These are phyloP conservation scores for Cichladusa arquata DNA, from an alignment of 2,113 vertebrate species.

Conservation along the genomic window DNA sequence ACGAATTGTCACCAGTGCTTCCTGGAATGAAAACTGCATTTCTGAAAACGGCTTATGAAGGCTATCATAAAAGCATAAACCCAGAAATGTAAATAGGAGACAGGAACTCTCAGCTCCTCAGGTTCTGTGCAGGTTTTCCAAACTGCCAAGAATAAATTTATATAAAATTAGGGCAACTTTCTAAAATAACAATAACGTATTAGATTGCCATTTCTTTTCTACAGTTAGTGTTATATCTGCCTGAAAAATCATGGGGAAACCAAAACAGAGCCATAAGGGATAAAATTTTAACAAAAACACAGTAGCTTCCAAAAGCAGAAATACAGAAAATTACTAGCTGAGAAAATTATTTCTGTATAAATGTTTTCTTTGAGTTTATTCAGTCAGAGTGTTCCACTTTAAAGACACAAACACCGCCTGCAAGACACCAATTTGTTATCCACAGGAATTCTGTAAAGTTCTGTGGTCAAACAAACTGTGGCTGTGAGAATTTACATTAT, in stretches of 20 bases:
- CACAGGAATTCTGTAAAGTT: slow-evolving; percentile 60
- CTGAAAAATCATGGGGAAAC: slow-evolving; percentile 18
- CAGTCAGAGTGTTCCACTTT: slow-evolving; percentile 39
- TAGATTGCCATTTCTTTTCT: neutral
- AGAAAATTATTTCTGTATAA: slow-evolving; percentile 63
- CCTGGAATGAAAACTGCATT: slow-evolving; percentile 67
- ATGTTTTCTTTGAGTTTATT: slow-evolving; percentile 61
- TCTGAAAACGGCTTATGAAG: neutral
- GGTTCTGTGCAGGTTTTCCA: neutral
- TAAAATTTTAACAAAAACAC: slow-evolving; percentile 67
- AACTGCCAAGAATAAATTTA: neutral
- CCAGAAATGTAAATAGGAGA: neutral
- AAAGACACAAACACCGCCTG: slow-evolving; percentile 49
- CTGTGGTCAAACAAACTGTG: slow-evolving; percentile 43
- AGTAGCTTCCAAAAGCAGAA: slow-evolving; percentile 54
- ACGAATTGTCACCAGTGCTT: slow-evolving; percentile 81
- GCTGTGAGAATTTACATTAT: slow-evolving; percentile 51
- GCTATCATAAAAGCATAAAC: neutral
- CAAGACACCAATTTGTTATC: slow-evolving; percentile 62
- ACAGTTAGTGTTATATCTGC: neutral
- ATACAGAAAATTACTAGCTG: slow-evolving; percentile 69
- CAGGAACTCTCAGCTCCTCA: neutral
- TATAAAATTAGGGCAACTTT: neutral
- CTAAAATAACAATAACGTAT: neutral
- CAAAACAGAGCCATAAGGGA: slow-evolving; percentile 29